These are phyloP conservation scores for Pterois miles DNA, from an alignment of 2,797 vertebrate genomes.

Conservation along the genomic window DNA sequence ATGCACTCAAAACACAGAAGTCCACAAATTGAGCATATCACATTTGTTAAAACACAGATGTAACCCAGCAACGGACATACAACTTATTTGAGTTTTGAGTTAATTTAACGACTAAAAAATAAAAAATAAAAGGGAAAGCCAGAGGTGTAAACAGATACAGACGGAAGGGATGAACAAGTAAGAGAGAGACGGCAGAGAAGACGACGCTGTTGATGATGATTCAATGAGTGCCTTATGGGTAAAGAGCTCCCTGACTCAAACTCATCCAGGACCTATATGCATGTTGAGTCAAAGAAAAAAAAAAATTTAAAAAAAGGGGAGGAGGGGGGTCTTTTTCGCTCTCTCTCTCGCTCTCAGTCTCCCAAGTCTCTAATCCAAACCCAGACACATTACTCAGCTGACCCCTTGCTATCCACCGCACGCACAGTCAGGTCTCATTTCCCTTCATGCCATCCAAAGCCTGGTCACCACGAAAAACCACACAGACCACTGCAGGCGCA, in stretches of 20 bases:
- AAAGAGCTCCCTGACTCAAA: slow-evolving; percentile 65
- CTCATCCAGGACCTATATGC: slow-evolving; percentile 48
- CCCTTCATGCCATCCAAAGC: slow-evolving; percentile 68
- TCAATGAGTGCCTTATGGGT: slow-evolving; percentile 68
- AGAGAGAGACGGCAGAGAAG: slow-evolving; percentile 12
- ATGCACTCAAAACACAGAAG: too few species aligned
- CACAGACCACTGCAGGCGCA: slow-evolving; percentile 69
- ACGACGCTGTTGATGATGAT: slow-evolving; percentile 60
- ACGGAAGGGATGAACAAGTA: slow-evolving; percentile 25
- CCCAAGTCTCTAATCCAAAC: slow-evolving; percentile 66
- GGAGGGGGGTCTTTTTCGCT: not conserved
- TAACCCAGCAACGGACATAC: too few species aligned
- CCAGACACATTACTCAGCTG: slow-evolving; percentile 74
- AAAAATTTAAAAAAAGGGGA: too few species aligned
- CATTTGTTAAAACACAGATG: not conserved
- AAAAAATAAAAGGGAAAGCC: slow-evolving; percentile 30
- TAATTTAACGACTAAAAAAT: not conserved
- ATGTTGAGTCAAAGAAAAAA: slow-evolving; percentile 57
- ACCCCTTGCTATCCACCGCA: slow-evolving; percentile 71
- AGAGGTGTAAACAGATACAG: slow-evolving; percentile 40
- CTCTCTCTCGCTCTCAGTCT: slow-evolving; percentile 34
- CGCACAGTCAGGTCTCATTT: slow-evolving; percentile 78
- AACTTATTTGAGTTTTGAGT: slow-evolving; percentile 10
- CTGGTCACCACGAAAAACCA: slow-evolving; percentile 70
- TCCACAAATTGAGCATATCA: not conserved